A percentile compares a stretch with the other conserved stretches of the same genome.
Evolutionary conservation across 2,113 vertebrate genomes (phyloP).

Genomic region (Elachura formosa): DNA sequence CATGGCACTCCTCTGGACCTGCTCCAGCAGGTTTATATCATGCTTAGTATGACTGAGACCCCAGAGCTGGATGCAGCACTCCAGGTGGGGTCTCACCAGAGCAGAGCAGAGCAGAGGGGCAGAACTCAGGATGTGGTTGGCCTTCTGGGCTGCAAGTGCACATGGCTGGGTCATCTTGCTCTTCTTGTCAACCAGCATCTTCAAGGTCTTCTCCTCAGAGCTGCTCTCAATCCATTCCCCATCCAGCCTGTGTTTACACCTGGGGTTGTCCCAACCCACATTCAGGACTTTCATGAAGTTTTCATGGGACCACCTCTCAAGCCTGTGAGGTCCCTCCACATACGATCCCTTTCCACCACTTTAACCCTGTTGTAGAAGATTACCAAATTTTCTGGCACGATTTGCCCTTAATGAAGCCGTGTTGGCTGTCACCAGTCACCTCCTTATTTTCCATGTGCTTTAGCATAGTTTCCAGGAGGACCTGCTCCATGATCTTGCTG

Average conservation of each 20-base stretch:
- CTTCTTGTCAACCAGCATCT: background rate
- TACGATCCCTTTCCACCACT: background rate
- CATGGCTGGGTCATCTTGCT: background rate
- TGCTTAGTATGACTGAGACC: background rate
- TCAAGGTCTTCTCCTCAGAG: background rate
- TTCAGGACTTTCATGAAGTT: background rate
- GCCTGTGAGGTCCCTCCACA: background rate
- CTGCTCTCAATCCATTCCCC: background rate
- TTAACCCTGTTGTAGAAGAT: background rate
- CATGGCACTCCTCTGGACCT: background rate
- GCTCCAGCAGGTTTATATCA: background rate
- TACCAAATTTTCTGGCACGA: background rate
- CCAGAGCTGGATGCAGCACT: background rate
- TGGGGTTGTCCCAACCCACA: background rate
- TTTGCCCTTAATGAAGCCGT: background rate
- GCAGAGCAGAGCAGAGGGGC: background rate
- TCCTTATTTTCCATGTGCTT: background rate
- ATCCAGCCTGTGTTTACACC: background rate
- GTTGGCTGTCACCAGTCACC: background rate
- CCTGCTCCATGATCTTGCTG: background rate
- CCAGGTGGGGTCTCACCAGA: background rate
- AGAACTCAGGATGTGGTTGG: rapidly evolving
- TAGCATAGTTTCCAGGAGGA: background rate
- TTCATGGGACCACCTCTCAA: background rate
- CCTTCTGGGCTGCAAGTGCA: background rate